Conservation (phyloP, 2,113 vertebrate genomes). For the Vicugna pacos region DNA sequence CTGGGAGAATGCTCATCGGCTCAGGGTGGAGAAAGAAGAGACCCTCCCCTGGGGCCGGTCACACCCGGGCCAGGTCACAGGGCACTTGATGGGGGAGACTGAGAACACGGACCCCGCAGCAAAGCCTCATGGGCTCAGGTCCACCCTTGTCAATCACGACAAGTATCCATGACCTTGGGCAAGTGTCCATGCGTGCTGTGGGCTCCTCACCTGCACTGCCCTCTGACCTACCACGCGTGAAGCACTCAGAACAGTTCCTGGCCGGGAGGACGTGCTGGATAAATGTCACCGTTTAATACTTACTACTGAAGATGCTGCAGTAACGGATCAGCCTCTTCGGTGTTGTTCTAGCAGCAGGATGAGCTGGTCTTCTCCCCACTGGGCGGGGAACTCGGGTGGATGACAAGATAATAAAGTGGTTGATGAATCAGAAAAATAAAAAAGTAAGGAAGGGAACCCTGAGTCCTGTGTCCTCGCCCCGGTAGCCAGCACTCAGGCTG, state of each 20-base stretch:
- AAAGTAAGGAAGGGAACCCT: not conserved
- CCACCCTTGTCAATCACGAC: not conserved
- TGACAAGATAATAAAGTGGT: accelerated
- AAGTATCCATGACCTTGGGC: not conserved
- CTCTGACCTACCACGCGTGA: accelerated
- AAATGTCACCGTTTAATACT: too few species aligned
- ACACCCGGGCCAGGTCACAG: not conserved
- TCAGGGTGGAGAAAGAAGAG: not conserved
- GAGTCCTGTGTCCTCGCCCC: not conserved
- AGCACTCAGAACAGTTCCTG: too few species aligned
- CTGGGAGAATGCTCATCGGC: accelerated
- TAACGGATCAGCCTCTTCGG: accelerated
- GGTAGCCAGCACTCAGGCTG: slow-evolving; percentile 64
- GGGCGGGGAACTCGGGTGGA: too few species aligned
- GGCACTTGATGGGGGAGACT: not conserved
- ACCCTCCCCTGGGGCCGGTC: not conserved
- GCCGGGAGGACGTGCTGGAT: accelerated
- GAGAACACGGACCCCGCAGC: accelerated
- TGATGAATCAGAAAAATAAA: not conserved
- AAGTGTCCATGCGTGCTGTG: accelerated
- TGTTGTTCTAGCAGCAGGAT: not conserved
- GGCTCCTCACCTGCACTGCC: too few species aligned
- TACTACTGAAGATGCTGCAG: too few species aligned
- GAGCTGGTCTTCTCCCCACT: accelerated
- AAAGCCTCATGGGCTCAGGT: not conserved